phyloP scores from a whole-genome alignment of 2,797 vertebrate genomes.

The Argyrosomus regius region DNA sequence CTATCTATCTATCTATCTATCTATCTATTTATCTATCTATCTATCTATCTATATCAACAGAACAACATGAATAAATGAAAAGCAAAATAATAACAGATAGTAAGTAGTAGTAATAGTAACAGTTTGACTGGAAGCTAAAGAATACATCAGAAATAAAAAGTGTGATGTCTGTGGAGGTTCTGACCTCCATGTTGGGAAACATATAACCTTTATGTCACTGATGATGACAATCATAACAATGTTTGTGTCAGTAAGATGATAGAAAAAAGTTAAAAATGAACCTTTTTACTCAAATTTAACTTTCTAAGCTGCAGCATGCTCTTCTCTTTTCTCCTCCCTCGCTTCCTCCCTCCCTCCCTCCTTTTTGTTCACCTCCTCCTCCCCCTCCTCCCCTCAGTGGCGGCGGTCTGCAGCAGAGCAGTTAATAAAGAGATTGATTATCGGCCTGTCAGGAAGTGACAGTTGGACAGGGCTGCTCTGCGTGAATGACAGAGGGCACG shows the following conservation, averaged over 20 bases:
- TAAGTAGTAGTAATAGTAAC: no score
- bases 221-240: neutral
- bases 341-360: neutral
- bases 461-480: constrained; percentile 95
- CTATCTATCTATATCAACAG: neutral
- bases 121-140: neutral
- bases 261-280: constrained; percentile 8
- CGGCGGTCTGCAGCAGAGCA: constrained; percentile 90
- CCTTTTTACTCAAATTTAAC: constrained; percentile 8
- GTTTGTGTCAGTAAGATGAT: neutral
- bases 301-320: constrained; percentile 15
- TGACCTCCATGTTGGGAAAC: neutral
- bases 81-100: neutral
- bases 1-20: no score
- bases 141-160: neutral
- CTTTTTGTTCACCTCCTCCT: constrained; percentile 5
- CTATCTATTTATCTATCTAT: neutral
- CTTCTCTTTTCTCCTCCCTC: constrained; percentile 5
- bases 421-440: constrained; percentile 99
- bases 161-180: no score
- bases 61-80: neutral
- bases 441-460: constrained; percentile 95
- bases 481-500: constrained; percentile 96
- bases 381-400: constrained; percentile 25
- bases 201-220: neutral